Evolutionary conservation across 2,888 invertebrate genomes (phyloP), one percentile per base, ranked within the genome.

Genomic region (Leucoptera coffeella): DNA sequence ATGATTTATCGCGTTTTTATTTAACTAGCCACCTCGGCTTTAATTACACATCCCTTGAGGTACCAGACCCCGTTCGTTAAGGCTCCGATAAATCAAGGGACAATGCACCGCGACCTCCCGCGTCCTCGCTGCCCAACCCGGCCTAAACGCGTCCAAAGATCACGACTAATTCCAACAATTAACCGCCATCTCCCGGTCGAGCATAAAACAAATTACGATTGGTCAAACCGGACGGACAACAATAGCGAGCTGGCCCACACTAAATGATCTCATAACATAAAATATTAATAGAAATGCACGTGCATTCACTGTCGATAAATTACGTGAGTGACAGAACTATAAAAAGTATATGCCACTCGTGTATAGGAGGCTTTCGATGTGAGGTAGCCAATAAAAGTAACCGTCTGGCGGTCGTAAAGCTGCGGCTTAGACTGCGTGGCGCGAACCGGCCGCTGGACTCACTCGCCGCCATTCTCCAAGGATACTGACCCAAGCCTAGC

Each of bases 281-380:
- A 69, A 67, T 67, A 67, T 67, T 67, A 67, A 69, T 67, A 67
- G 67, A 67, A 67, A 65, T 65, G 65, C 69, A 65, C 65, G 67
- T 64, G 62, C 50, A 62, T 61, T 67, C 65, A 65, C 65, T 67
- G 62, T 65, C 67, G 61, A 69, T 69, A 69, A 69, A 69, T 69
- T 67, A 69, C 56, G 51, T 45, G 42, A 65, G 67, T 67, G 69
- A 69, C 69, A 61, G 61, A 58, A 62, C 50, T 59, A 64, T 69
- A 67, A 65, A 67, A 62, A 60, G 57, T 62, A 53, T 64, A 65
- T 65, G 62, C 62, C 60, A 60, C 58, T 49, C 46, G 62, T 67
- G 64, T 65, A 67, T 67, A 65, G 65, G 65, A 65, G 62, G 65
- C 56, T 59, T 61, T 53, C 52, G 56, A 51, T 51, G 61, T 50